Evolutionary conservation across 2,888 invertebrate genomes (phyloP).

Genomic region (Yponomeuta sedellus): DNA sequence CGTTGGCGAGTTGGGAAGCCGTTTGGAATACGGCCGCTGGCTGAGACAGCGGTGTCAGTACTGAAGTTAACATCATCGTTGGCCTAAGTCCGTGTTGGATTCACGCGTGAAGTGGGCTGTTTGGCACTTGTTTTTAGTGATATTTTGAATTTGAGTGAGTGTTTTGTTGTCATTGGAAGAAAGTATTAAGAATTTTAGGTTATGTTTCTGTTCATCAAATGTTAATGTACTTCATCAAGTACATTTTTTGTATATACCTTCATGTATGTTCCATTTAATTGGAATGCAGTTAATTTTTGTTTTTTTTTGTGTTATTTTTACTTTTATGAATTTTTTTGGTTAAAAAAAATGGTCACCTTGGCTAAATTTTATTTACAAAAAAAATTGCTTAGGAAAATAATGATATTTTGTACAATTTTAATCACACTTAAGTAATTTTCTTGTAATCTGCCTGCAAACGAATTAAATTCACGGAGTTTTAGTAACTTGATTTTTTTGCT

Average conservation of each 20-base stretch:
- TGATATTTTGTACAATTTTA: not conserved
- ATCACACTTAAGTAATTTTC: not conserved
- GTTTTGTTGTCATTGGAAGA: no score
- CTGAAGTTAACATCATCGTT: conserved; percentile 48
- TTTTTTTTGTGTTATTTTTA: no score
- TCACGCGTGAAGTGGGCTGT: not conserved
- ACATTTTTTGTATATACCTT: no score
- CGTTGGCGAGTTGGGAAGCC: conserved; percentile 50
- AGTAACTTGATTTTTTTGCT: not conserved
- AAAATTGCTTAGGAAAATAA: not conserved
- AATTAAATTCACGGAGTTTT: no score
- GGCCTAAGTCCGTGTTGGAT: not conserved
- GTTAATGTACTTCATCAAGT: no score
- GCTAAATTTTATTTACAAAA: not conserved
- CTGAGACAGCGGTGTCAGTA: conserved; percentile 49
- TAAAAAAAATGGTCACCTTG: not conserved
- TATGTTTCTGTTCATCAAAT: no score
- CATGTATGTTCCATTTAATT: no score
- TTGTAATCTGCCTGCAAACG: no score
- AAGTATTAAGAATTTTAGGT: not conserved
- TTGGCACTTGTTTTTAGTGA: conserved; percentile 23
- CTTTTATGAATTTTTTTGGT: not conserved
- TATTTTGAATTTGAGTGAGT: not conserved
- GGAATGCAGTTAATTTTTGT: no score
- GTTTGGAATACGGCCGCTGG: conserved; percentile 44